Conservation (phyloP, 2,797 vertebrate species). For the Poecilia picta region DNA sequence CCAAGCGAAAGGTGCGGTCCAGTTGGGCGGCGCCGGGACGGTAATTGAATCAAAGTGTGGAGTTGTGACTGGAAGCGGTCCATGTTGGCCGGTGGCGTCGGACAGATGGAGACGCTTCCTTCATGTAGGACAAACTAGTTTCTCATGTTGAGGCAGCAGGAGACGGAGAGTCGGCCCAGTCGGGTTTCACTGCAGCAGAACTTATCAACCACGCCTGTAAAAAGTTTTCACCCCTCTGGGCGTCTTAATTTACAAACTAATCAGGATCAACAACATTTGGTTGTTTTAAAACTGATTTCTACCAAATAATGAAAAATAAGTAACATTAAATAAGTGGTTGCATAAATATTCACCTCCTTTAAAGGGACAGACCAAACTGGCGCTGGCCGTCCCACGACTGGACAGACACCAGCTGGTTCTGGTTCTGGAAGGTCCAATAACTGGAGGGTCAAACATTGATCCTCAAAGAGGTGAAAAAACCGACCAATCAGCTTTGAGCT, state of each 20-base stretch:
- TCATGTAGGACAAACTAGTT: constrained; percentile 52
- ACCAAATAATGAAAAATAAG: no score
- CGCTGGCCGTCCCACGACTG: no score
- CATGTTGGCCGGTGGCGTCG: constrained; percentile 34
- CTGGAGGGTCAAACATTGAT: background rate
- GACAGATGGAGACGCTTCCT: constrained; percentile 53
- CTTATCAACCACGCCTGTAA: background rate
- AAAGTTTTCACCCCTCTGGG: background rate
- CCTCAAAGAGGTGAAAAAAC: background rate
- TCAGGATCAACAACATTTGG: no score
- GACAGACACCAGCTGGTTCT: no score
- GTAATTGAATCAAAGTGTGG: constrained; percentile 65
- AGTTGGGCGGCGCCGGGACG: constrained; percentile 27
- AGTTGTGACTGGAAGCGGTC: constrained; percentile 46
- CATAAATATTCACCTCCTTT: no score
- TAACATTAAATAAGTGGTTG: no score
- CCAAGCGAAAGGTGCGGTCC: constrained; percentile 48
- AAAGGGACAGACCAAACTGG: no score
- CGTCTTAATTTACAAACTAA: no score
- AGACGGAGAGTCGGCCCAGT: background rate
- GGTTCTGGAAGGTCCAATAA: no score
- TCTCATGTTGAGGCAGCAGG: constrained; percentile 7
- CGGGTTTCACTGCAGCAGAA: background rate
- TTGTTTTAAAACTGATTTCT: no score
- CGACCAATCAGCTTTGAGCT: background rate